Evolutionary conservation across 2,797 vertebrate genomes (phyloP), one percentile per base, ranked within the genome.

Genomic region (Iguana delicatissima): DNA sequence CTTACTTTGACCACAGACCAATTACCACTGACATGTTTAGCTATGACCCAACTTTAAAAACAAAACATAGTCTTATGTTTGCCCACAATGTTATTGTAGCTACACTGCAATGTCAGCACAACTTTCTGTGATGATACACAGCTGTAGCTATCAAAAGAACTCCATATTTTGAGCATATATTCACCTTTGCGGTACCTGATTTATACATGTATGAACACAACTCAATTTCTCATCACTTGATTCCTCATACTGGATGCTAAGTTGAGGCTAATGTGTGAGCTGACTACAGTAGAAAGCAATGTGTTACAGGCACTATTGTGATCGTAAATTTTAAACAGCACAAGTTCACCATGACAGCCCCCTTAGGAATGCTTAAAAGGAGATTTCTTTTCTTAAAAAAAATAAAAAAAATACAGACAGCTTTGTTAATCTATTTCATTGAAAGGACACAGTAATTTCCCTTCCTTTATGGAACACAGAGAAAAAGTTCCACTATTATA

Each of bases 201-300:
- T 94, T 93, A 89, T 89, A 89, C 77, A 80, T 69, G 50, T 6
- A 80, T 55, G 29, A 22, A 59, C 55, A 59, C 18, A 18, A 82
- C 20, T 22, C 64, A 59, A 62, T 62, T 83, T 62, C 24, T 64
- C 35, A 38, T 22, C 80, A 82, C 20, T 84, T 46, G 22, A n/a
- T 84, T 84, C 13, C 20, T 84, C 38, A 32, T 46, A 73, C 18
- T 55, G 72, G 67, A 32, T 85, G 64, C 64, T 22, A 79, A 46
- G 46, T 79, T 72, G 67, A 46, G 32, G 29, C 84, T 85, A 32
- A 72, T 32, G n/a, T 82, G 80, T 82, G n/a, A 82, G 59, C 20
- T 50, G 6, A 52, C 67, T 85, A 6, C 3, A 52, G 12, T 52
- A 22, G 62, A 82, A 79, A 79, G 18, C 76, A 46, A 4, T 26